phyloP scores from a whole-genome alignment of 30 jellyfish, hydroid and myxozoan genomes.

The Aurelia aurita region DNA sequence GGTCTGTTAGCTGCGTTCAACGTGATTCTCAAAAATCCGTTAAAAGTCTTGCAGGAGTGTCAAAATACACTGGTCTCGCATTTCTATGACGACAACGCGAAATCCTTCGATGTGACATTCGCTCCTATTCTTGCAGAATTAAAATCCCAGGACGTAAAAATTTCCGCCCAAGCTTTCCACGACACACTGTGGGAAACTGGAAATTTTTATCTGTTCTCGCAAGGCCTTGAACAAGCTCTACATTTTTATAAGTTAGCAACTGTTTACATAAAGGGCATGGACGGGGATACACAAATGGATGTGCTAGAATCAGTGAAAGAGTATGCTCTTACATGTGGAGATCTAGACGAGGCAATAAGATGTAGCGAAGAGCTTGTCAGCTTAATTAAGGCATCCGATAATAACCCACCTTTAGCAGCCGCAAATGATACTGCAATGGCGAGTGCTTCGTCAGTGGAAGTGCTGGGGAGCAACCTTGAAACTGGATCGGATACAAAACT shows the following conservation, averaged over 20 bases:
- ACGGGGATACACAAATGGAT: too few relatives aligned
- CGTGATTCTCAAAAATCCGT: not conserved
- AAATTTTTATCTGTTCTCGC: not conserved
- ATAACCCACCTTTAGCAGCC: not conserved
- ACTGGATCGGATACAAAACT: too few relatives aligned
- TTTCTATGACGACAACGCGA: not conserved
- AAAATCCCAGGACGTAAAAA: not conserved
- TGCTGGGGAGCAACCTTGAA: too few relatives aligned
- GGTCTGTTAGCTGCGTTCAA: not conserved
- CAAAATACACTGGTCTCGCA: not conserved
- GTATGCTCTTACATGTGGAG: not conserved
- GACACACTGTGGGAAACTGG: not conserved
- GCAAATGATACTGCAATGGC: too few relatives aligned
- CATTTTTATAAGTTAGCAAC: not conserved
- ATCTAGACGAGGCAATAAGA: not conserved
- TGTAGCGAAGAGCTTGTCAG: constrained; percentile 5
- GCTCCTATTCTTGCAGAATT: too few relatives aligned
- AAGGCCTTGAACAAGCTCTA: constrained; percentile 3
- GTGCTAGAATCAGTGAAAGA: not conserved
- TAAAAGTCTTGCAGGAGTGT: constrained; percentile 2
- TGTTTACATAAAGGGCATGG: not conserved
- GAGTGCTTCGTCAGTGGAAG: too few relatives aligned
- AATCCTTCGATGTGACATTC: too few relatives aligned
- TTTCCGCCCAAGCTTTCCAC: not conserved
- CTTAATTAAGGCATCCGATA: not conserved